phyloP scores from a whole-genome alignment of 2,113 vertebrate species.

The Lophochroa leadbeateri region DNA sequence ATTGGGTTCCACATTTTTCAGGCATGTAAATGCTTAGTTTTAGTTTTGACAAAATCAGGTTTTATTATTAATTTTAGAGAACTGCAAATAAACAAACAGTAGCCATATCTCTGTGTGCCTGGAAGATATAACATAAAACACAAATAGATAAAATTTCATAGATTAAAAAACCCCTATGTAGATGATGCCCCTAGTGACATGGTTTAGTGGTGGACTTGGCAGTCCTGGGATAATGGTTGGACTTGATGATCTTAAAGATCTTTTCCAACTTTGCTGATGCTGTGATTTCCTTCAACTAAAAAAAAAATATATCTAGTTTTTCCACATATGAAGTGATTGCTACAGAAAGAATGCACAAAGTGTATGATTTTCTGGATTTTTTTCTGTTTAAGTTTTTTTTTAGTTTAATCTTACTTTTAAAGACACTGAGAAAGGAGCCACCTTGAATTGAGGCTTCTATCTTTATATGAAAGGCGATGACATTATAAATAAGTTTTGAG shows the following conservation, averaged over 20 bases:
- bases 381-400: neutral
- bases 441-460: neutral
- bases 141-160: neutral
- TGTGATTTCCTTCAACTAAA: neutral
- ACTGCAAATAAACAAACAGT: neutral
- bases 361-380: neutral
- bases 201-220: neutral
- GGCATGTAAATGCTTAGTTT: neutral
- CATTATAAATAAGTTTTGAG: neutral
- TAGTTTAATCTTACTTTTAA: neutral
- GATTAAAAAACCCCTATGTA: neutral
- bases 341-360: neutral
- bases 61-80: neutral
- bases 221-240: neutral
- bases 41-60: neutral
- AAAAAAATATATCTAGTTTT: neutral
- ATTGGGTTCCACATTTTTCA: neutral
- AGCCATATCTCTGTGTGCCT: neutral
- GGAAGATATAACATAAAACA: neutral
- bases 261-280: neutral
- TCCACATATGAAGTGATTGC: neutral
- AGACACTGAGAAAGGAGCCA: neutral
- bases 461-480: neutral
- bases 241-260: neutral
- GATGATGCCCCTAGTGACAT: neutral